Percentiles rank a stretch among this genome's conserved stretches.
phyloP scores from a whole-genome alignment of 2,888 invertebrate genomes.

The Podotricha telesiphe region DNA sequence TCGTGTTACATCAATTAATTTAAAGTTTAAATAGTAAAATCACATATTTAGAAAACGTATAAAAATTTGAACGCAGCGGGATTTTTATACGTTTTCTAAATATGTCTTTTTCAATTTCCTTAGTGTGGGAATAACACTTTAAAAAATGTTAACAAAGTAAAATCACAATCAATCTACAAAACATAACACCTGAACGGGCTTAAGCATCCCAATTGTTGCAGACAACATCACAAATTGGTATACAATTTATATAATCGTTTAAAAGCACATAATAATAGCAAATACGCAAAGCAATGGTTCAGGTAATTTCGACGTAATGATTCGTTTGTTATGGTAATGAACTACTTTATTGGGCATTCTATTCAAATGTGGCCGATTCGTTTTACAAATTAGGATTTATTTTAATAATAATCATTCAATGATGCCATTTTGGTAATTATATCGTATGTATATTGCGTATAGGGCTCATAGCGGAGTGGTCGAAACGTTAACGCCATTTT shows the following conservation, averaged over 20 bases:
- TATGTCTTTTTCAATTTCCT: too few relatives aligned
- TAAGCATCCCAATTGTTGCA: background rate
- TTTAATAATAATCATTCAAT: slow-evolving; percentile 1
- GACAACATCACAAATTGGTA: background rate
- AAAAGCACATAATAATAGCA: slow-evolving; percentile 23
- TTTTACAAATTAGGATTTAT: slow-evolving; percentile 22
- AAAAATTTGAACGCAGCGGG: too few relatives aligned
- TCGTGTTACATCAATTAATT: too few relatives aligned
- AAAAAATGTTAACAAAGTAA: background rate
- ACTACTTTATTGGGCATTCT: slow-evolving; percentile 25
- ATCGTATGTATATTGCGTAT: too few relatives aligned
- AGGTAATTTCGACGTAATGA: slow-evolving; percentile 24
- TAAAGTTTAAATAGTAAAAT: too few relatives aligned
- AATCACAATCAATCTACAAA: background rate
- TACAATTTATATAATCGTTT: slow-evolving; percentile 17
- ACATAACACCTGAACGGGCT: background rate
- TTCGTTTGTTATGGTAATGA: slow-evolving; percentile 28
- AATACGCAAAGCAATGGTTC: slow-evolving; percentile 22
- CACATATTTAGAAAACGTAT: too few relatives aligned
- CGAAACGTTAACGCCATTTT: too few relatives aligned
- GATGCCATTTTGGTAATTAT: background rate
- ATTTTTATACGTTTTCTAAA: too few relatives aligned
- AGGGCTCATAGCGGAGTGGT: too few relatives aligned
- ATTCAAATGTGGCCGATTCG: background rate
- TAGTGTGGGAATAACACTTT: too few relatives aligned